Percentiles rank a stretch among this genome's conserved stretches.
Evolutionary conservation across 1,140 invertebrate species (phyloP).

Genomic region (Vanessa tameamea): DNA sequence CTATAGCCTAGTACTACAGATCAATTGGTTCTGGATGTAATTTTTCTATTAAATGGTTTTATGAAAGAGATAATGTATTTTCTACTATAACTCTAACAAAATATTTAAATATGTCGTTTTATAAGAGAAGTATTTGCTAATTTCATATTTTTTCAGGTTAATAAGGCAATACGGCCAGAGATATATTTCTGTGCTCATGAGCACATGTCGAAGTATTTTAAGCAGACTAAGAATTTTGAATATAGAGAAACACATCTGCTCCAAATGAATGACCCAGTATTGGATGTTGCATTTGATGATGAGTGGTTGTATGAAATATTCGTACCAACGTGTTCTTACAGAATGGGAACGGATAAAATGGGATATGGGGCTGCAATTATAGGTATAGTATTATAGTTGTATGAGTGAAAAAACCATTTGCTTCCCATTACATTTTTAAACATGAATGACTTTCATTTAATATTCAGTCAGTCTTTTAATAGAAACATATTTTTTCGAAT

Average conservation of each 20-base stretch:
- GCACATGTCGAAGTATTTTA: constrained; percentile 81
- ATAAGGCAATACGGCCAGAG: constrained; percentile 86
- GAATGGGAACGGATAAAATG: constrained; percentile 93
- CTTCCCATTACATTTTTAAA: no score
- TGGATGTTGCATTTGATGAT: constrained; percentile 65
- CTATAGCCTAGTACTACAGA: no score
- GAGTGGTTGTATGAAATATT: constrained; percentile 89
- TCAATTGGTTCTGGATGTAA: no score
- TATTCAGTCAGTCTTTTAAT: no score
- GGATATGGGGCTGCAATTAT: constrained; percentile 92
- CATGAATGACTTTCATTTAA: no score
- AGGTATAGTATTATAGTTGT: constrained; percentile 81
- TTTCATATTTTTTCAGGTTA: constrained; percentile 76
- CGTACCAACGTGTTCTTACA: constrained; percentile 96
- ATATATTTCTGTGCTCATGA: constrained; percentile 93
- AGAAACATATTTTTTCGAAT: no score
- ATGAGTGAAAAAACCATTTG: neutral
- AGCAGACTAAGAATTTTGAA: constrained; percentile 54
- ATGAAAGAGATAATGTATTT: no score
- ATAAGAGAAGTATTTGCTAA: neutral
- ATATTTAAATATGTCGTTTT: neutral
- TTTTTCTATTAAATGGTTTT: no score
- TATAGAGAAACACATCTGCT: constrained; percentile 54
- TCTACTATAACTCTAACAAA: no score
- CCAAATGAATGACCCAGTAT: constrained; percentile 55